These are phyloP conservation scores for Zapus hudsonius DNA, from an alignment of 2,113 vertebrate species.

Conservation along the genomic window DNA sequence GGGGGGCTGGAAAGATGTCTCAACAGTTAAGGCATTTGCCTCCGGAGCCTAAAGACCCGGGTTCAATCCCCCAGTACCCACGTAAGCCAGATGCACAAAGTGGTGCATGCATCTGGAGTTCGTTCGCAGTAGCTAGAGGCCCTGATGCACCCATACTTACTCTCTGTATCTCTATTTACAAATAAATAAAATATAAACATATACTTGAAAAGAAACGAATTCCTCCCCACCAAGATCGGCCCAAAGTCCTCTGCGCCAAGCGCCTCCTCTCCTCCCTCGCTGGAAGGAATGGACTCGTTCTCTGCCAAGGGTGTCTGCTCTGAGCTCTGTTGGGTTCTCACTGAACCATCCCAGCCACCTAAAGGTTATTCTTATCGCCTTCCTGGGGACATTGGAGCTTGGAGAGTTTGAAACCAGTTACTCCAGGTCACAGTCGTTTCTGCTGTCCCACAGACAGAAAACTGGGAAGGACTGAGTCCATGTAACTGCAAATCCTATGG, in stretches of 20 bases:
- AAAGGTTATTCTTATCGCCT: not conserved
- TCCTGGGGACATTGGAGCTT: not conserved
- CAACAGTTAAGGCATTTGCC: too few species aligned
- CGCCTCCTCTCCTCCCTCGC: conserved; percentile 71
- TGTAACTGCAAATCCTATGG: not conserved
- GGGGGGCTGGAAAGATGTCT: too few species aligned
- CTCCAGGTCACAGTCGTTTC: not conserved
- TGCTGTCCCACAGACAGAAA: not conserved
- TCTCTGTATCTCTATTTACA: too few species aligned
- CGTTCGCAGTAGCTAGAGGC: too few species aligned
- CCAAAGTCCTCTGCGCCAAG: conserved; percentile 27
- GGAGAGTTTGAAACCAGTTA: not conserved
- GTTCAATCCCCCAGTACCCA: too few species aligned
- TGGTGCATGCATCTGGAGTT: too few species aligned
- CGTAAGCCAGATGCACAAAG: too few species aligned
- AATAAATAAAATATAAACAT: too few species aligned
- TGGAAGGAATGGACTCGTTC: conserved; percentile 78
- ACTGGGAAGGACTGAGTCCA: not conserved
- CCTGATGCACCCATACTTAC: too few species aligned
- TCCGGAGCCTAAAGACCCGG: too few species aligned
- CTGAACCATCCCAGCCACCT: not conserved
- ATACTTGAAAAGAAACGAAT: not conserved
- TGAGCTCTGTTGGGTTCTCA: not conserved
- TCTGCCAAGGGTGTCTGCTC: not conserved
- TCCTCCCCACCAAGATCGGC: not conserved